Base-by-base conservation (phyloP, 2,888 invertebrate species). In the Ophion ventricosus region DNA sequence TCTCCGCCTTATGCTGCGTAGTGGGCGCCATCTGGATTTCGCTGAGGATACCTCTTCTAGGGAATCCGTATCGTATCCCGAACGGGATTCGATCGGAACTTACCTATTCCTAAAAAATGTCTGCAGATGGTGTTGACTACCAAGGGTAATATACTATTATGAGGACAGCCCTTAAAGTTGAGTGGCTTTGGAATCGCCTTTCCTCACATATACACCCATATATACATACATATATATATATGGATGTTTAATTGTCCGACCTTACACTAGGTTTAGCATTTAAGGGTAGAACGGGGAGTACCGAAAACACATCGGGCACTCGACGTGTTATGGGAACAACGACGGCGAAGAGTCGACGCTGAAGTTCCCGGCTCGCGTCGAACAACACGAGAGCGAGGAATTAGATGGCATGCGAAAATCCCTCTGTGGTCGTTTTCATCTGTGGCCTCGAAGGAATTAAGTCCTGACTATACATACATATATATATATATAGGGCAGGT, bases 371-470 rank as follows among this genome's bases (percentile, higher is more conserved):
- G 40, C 35, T 69, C 61, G 49, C 40, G 49, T 54, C 26, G 43
- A 67, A 78, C 80, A 87, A 87, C 67, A 49, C 49, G 49, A 49
- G 49, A 49, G 49, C 78, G 86, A 87, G 87, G 85, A 88, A 89
- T 88, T 87, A 87, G 87, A 75, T 76, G 80, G 75, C 61, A 80
- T 61, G 69, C 69, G 85, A 87, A 87, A 88, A 89, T 90, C 88
- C 87, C 86, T 77, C 23, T 82, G 85, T 63, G 83, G 83, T 84
- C 85, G 85, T 88, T 88, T 59, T 66, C 69, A 56, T 66, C 20
- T 54, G 26, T 56, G 40, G 63, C 61, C 69, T 77, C 82, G 61
- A 56, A 77, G 78, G 74, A 88, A 87, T 87, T 82, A 87, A 87
- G 72, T 76, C 43, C 72, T 49, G 17, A 17, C 29, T 64, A 61